Evolutionary conservation across 2,888 invertebrate genomes (phyloP).

Genomic region (Bembecia ichneumoniformis): DNA sequence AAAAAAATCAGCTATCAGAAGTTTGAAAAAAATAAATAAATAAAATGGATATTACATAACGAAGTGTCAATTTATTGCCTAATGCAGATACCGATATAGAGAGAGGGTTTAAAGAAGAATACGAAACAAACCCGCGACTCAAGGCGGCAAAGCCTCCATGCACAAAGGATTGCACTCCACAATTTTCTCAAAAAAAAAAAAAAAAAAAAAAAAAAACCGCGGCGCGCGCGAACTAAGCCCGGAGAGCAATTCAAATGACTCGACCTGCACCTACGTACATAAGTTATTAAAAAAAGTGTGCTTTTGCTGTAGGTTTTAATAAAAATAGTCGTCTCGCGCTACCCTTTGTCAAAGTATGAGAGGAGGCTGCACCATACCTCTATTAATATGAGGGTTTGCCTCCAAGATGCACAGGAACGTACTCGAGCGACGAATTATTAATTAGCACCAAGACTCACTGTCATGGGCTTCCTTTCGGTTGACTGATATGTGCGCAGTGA

Average conservation of each 20-base stretch:
- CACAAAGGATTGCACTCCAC: slow-evolving; percentile 55
- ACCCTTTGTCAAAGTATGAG: slow-evolving; percentile 68
- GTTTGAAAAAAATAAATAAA: background rate
- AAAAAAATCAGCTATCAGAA: too few species aligned
- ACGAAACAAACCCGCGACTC: slow-evolving; percentile 33
- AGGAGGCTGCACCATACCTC: slow-evolving; percentile 55
- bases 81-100: background rate
- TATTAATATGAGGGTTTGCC: slow-evolving; percentile 51
- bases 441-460: slow-evolving; percentile 17
- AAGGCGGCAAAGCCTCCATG: slow-evolving; percentile 38
- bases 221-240: slow-evolving; percentile 39
- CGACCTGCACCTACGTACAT: slow-evolving; percentile 49
- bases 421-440: slow-evolving; percentile 24
- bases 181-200: slow-evolving; percentile 51
- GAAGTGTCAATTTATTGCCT: background rate
- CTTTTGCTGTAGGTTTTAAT: slow-evolving; percentile 67
- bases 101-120: slow-evolving; percentile 12
- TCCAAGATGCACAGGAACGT: slow-evolving; percentile 56
- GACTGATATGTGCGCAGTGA: background rate
- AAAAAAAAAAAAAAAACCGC: slow-evolving; percentile 41
- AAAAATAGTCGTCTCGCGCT: slow-evolving; percentile 67
- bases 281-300: slow-evolving; percentile 72
- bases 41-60: background rate
- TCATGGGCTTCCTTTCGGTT: background rate
- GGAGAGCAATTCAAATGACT: slow-evolving; percentile 43